Conservation (phyloP, 2,888 invertebrate species). For the Epirrita christyi region DNA sequence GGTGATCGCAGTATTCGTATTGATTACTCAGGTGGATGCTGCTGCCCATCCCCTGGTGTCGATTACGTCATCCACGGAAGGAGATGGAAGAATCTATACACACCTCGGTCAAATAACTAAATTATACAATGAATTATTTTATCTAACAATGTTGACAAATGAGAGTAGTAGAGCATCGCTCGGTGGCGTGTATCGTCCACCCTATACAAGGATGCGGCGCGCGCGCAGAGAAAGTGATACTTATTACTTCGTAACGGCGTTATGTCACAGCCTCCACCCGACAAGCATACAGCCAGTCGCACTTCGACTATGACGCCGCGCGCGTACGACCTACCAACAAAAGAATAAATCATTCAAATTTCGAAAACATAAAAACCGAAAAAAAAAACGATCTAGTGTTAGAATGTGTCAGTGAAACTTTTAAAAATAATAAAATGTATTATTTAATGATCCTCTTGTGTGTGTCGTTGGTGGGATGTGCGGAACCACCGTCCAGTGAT, state of each 20-base stretch:
- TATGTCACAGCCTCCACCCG: constrained; percentile 69
- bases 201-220: constrained; percentile 58
- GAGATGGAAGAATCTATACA: too few species aligned
- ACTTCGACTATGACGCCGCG: constrained; percentile 71
- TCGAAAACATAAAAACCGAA: constrained; percentile 17
- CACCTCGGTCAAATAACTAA: not conserved
- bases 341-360: constrained; percentile 36
- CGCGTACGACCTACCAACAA: constrained; percentile 58
- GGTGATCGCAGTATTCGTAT: too few species aligned
- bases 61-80: too few species aligned
- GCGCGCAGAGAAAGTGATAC: constrained; percentile 73
- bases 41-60: too few species aligned
- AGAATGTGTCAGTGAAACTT: constrained; percentile 65
- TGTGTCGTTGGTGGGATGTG: constrained; percentile 60
- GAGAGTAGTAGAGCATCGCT: constrained; percentile 36
- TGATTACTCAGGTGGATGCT: too few species aligned
- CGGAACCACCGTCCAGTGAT: constrained; percentile 56
- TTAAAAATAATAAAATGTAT: constrained; percentile 61
- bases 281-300: constrained; percentile 60
- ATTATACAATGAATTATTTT: constrained; percentile 19
- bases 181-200: constrained; percentile 39
- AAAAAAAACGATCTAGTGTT: constrained; percentile 33
- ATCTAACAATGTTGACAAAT: constrained; percentile 25
- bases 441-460: constrained; percentile 66
- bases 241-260: constrained; percentile 67